Percentiles rank a stretch among this genome's conserved stretches.
Evolutionary conservation across 1,140 invertebrate species (phyloP).

Genomic region (Leptinotarsa undecemlineata): DNA sequence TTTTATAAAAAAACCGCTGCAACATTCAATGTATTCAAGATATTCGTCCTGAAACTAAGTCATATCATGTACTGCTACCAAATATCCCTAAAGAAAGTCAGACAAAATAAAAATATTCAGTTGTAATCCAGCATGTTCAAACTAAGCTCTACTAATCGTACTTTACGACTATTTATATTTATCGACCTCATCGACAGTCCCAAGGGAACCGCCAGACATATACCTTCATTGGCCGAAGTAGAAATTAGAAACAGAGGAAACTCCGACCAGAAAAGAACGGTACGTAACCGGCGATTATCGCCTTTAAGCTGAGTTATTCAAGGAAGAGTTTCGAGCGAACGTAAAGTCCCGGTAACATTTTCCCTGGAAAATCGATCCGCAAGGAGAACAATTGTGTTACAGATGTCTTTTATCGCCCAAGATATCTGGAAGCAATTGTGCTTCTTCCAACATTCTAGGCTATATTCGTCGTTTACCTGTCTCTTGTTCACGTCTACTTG

Average conservation of each 20-base stretch:
- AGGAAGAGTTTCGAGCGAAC: neutral
- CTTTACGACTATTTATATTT: neutral
- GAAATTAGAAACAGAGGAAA: slow-evolving; percentile 10
- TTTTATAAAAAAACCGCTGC: too few relatives aligned
- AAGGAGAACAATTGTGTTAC: slow-evolving; percentile 40
- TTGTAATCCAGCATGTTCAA: neutral
- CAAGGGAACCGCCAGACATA: neutral
- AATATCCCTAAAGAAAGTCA: too few relatives aligned
- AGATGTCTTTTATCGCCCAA: slow-evolving; percentile 39
- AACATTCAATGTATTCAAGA: too few relatives aligned
- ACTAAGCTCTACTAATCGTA: neutral
- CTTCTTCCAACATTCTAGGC: slow-evolving; percentile 38
- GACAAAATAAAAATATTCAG: too few relatives aligned
- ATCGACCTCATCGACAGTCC: slow-evolving; percentile 15
- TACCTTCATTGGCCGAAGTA: slow-evolving; percentile 15
- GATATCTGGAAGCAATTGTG: slow-evolving; percentile 40
- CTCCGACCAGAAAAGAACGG: neutral
- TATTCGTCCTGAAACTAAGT: too few relatives aligned
- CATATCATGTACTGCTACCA: too few relatives aligned
- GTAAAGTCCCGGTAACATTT: neutral
- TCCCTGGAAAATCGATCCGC: neutral
- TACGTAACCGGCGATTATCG: neutral
- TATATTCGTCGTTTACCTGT: slow-evolving; percentile 39
- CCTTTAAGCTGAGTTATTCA: neutral
- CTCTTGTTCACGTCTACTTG: slow-evolving; percentile 32